Conservation (phyloP, 2,888 invertebrate species). For the Cryptus armator region DNA sequence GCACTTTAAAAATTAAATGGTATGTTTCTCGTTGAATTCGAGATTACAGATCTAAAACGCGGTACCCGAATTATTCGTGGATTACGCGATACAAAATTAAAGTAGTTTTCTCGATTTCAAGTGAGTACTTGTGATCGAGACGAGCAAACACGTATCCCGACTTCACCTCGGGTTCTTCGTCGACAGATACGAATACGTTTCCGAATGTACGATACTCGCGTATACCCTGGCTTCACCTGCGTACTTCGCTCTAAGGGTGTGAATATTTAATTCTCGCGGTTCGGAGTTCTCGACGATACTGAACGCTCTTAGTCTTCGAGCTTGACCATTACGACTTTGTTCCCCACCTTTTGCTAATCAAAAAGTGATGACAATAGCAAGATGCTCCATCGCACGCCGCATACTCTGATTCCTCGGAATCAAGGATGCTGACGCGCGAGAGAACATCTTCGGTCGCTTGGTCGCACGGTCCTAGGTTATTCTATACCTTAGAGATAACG, state of each 20-base stretch:
- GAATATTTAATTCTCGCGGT: not conserved
- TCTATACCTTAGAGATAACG: not conserved
- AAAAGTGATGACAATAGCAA: not conserved
- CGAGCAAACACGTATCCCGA: not conserved
- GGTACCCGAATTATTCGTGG: not conserved
- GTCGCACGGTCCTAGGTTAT: not conserved
- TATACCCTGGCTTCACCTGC: not conserved
- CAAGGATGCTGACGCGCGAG: too few species aligned
- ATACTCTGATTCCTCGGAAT: not conserved
- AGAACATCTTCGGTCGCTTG: not conserved
- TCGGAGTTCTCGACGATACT: not conserved
- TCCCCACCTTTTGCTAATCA: not conserved
- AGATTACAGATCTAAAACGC: not conserved
- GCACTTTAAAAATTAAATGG: not conserved
- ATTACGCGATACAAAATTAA: not conserved
- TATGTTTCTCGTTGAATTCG: not conserved
- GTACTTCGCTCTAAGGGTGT: not conserved
- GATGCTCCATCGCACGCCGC: not conserved
- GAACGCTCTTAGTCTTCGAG: not conserved
- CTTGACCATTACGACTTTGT: not conserved
- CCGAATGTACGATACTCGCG: not conserved
- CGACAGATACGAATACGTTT: not conserved
- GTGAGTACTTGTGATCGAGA: not conserved
- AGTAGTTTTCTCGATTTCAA: not conserved
- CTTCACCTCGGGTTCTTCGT: slow-evolving; percentile 5